Evolutionary conservation across 2,888 invertebrate genomes (phyloP).

Genomic region (Lasioglossum oenotherae): DNA sequence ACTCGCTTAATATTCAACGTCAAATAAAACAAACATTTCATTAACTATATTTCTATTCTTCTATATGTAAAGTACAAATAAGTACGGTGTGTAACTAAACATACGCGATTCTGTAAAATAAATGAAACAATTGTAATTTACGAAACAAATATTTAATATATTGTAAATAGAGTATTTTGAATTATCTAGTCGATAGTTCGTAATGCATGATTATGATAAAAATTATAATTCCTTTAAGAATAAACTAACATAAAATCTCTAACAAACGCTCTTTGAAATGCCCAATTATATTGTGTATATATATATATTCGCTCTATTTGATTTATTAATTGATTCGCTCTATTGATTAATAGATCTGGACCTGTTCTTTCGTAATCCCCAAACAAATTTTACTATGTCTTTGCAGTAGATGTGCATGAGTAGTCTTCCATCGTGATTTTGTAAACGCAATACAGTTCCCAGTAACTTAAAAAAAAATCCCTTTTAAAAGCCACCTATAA

Average conservation of each 20-base stretch:
- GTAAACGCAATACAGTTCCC: slow-evolving; percentile 31
- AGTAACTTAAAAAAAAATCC: slow-evolving; percentile 29
- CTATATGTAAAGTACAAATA: slow-evolving; percentile 75
- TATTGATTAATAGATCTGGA: slow-evolving; percentile 25
- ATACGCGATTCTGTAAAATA: slow-evolving; percentile 64
- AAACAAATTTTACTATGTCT: slow-evolving; percentile 28
- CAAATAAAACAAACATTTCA: slow-evolving; percentile 62
- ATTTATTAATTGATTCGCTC: too few species aligned
- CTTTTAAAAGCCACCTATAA: slow-evolving; percentile 48
- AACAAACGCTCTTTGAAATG: slow-evolving; percentile 59
- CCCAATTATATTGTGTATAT: slow-evolving; percentile 23
- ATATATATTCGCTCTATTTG: slow-evolving; percentile 18
- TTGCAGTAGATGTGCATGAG: slow-evolving; percentile 43
- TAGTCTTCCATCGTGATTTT: slow-evolving; percentile 39
- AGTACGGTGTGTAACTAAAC: slow-evolving; percentile 75
- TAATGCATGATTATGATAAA: slow-evolving; percentile 48
- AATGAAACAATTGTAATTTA: slow-evolving; percentile 52
- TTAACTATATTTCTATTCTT: slow-evolving; percentile 55
- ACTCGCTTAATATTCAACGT: slow-evolving; percentile 44
- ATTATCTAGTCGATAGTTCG: slow-evolving; percentile 39
- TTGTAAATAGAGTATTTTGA: slow-evolving; percentile 55
- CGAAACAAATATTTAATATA: slow-evolving; percentile 59
- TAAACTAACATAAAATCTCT: slow-evolving; percentile 52
- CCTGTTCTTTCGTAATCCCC: slow-evolving; percentile 41
- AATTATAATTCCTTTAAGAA: slow-evolving; percentile 44